Evolutionary conservation across 2,113 vertebrate species (phyloP).

Genomic region (Neodontobutis hainanensis): DNA sequence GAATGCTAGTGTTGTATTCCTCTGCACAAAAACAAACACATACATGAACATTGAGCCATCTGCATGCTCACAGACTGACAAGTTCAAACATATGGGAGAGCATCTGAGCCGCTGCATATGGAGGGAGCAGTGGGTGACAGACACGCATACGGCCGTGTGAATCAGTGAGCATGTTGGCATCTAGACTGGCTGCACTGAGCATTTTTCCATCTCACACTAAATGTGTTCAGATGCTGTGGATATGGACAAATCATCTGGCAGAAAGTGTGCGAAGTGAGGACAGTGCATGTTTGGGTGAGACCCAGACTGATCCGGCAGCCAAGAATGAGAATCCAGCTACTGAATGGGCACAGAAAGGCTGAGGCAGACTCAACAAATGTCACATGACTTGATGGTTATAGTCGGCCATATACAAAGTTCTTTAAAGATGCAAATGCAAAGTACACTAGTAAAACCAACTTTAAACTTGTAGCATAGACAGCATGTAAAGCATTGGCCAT

Average conservation of each 20-base stretch:
- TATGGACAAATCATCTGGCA: constrained; percentile 71
- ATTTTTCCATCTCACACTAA: constrained; percentile 51
- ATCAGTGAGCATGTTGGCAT: constrained; percentile 62
- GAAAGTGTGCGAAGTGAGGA: constrained; percentile 57
- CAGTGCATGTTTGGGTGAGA: constrained; percentile 64
- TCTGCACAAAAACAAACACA: constrained; percentile 71
- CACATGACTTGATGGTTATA: constrained; percentile 13
- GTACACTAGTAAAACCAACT: too few relatives aligned
- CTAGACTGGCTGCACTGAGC: constrained; percentile 35
- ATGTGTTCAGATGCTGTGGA: constrained; percentile 58
- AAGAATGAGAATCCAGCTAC: constrained; percentile 51
- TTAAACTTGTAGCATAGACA: too few relatives aligned
- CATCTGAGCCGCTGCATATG: constrained; percentile 68
- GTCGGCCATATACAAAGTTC: constrained; percentile 3
- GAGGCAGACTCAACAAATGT: constrained; percentile 30
- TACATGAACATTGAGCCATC: constrained; percentile 21
- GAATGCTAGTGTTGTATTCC: constrained; percentile 95
- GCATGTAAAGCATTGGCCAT: too few relatives aligned
- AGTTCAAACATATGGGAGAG: constrained; percentile 71
- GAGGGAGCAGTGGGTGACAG: constrained; percentile 69
- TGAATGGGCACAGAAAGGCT: constrained; percentile 31
- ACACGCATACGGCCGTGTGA: constrained; percentile 70
- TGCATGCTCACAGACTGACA: constrained; percentile 36
- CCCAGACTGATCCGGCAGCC: constrained; percentile 52
- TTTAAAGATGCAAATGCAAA: neutral